phyloP scores from a whole-genome alignment of 2,797 vertebrate genomes.

The Gallirallus australis region DNA sequence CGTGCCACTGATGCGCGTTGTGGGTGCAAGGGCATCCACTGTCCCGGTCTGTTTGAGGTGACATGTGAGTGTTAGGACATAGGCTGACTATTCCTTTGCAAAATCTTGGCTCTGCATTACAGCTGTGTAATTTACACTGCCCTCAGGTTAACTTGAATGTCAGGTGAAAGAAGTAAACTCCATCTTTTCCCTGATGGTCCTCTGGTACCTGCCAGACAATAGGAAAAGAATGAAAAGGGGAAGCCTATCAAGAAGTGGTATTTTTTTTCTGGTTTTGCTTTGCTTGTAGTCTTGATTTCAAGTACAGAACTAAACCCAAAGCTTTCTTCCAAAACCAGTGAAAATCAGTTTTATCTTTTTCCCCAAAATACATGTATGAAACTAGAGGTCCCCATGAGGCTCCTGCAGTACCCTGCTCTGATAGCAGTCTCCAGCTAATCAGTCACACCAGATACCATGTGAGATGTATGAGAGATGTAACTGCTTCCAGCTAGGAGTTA shows the following conservation, averaged over 20 bases:
- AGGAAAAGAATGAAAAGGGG: background rate
- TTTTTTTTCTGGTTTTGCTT: background rate
- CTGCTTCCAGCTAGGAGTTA: background rate
- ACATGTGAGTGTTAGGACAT: accelerated
- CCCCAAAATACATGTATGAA: background rate
- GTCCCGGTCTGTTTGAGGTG: background rate
- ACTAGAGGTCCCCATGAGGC: background rate
- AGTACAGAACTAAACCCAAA: background rate
- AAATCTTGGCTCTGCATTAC: background rate
- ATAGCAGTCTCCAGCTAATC: background rate
- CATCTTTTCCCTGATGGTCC: background rate
- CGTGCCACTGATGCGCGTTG: accelerated
- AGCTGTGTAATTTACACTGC: background rate
- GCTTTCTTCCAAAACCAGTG: background rate
- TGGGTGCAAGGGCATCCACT: background rate
- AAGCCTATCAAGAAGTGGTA: background rate
- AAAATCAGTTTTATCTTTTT: background rate
- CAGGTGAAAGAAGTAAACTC: background rate
- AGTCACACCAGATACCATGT: background rate
- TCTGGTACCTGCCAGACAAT: background rate
- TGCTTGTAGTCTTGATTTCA: background rate
- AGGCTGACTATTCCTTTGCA: background rate
- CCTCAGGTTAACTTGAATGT: background rate
- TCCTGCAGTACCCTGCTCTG: background rate
- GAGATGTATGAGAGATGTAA: background rate